Conservation (phyloP, 1,140 invertebrate species). For the Leptopilina clavipes region DNA sequence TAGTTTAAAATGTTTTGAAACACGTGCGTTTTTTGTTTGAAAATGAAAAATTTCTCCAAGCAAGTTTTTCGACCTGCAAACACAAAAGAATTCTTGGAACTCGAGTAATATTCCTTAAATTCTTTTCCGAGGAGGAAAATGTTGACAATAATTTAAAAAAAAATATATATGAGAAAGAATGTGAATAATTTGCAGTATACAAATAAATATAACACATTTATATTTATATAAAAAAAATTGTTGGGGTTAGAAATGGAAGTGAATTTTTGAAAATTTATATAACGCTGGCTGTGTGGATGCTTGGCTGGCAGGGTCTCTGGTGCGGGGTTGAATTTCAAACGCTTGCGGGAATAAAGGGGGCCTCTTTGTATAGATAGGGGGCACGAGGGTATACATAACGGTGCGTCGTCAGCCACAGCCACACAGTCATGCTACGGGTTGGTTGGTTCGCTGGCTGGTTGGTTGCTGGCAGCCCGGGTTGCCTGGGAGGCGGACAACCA, state of each 20-base stretch:
- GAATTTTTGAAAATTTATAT: background rate
- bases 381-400: slow-evolving; percentile 70
- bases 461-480: slow-evolving; percentile 57
- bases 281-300: too few species aligned
- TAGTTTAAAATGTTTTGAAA: too few species aligned
- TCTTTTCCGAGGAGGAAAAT: background rate
- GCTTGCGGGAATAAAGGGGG: slow-evolving; percentile 65
- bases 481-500: slow-evolving; percentile 62
- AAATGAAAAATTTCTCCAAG: background rate
- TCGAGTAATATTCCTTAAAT: background rate
- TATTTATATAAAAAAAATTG: background rate
- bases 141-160: background rate
- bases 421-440: slow-evolving; percentile 62
- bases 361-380: slow-evolving; percentile 70
- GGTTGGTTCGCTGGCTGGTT: slow-evolving; percentile 48
- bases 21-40: too few species aligned
- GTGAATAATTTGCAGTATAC: background rate
- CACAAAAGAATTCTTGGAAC: slow-evolving; percentile 2
- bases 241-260: slow-evolving; percentile 42
- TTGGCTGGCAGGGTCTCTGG: slow-evolving; percentile 41
- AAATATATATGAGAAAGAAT: background rate
- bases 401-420: slow-evolving; percentile 64
- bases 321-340: slow-evolving; percentile 72
- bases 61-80: slow-evolving; percentile 38
- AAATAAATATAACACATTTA: background rate